A percentile compares a stretch with the other conserved stretches of the same genome.
Evolutionary conservation across 1,140 invertebrate genomes (phyloP).

Genomic region (Babylonia areolata): DNA sequence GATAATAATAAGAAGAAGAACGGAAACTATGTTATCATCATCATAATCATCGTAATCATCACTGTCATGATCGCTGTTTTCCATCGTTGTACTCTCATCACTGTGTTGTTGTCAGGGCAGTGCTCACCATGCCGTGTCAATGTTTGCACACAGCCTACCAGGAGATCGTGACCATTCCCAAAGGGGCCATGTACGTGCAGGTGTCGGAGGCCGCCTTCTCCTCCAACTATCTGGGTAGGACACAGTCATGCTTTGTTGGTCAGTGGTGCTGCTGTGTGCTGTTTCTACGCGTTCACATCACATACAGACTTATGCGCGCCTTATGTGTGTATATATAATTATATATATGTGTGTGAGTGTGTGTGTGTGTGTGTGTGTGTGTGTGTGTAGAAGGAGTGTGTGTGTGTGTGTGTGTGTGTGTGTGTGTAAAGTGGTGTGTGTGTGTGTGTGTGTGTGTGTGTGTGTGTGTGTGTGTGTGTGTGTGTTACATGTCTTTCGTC

Average conservation of each 20-base stretch:
- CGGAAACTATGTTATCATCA: no score
- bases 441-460: not conserved
- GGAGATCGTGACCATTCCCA: slow-evolving; percentile 76
- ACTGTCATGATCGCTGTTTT: no score
- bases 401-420: not conserved
- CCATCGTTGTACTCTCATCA: no score
- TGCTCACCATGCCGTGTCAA: no score
- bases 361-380: not conserved
- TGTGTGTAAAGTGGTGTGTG: not conserved
- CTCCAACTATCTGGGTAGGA: slow-evolving; percentile 72
- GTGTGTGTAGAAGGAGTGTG: not conserved
- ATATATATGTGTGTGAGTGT: not conserved
- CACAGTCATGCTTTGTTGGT: no score
- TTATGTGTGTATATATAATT: not conserved
- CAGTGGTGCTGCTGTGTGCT: slow-evolving; percentile 23
- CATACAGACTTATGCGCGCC: not conserved
- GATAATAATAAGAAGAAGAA: no score
- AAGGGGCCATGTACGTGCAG: slow-evolving; percentile 68
- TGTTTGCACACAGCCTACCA: slow-evolving; percentile 77
- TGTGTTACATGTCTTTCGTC: no score
- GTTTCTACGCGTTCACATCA: no score
- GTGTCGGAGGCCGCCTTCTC: slow-evolving; percentile 63
- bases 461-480: not conserved
- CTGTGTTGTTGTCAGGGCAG: no score
- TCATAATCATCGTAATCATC: no score